These are phyloP conservation scores for Polypedilum vanderplanki DNA, from an alignment of 1,140 invertebrate species.

Conservation along the genomic window DNA sequence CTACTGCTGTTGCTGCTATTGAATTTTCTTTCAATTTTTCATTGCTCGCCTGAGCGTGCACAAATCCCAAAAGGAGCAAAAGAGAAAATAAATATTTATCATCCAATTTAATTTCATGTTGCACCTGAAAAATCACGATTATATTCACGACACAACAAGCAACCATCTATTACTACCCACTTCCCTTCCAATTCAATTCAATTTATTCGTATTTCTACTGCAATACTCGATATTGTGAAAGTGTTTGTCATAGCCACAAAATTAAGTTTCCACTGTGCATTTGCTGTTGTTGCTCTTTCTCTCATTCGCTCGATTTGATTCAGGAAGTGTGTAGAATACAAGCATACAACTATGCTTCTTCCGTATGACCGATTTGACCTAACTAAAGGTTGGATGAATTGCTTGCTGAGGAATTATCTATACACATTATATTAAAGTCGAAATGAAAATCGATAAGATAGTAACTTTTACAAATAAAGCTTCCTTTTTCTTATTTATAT, in stretches of 20 bases:
- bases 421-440: no score
- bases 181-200: conserved; percentile 5
- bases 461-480: no score
- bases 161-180: not conserved
- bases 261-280: not conserved
- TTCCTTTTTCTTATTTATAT: no score
- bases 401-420: no score
- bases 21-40: conserved; percentile 9
- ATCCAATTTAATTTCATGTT: conserved; percentile 1
- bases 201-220: not conserved
- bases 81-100: conserved; percentile 1
- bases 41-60: not conserved
- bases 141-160: not conserved
- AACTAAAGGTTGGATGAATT: no score
- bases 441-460: no score
- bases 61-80: not conserved
- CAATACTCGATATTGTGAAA: not conserved
- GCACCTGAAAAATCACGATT: conserved; percentile 11
- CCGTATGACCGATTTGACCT: no score
- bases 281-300: not conserved
- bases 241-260: not conserved
- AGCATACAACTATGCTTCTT: no score
- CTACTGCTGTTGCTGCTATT: not conserved
- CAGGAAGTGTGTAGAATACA: no score
- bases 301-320: no score